Evolutionary conservation across 2,888 invertebrate species (phyloP), one percentile per base, ranked within the genome.

Genomic region (Rhingia rostrata): DNA sequence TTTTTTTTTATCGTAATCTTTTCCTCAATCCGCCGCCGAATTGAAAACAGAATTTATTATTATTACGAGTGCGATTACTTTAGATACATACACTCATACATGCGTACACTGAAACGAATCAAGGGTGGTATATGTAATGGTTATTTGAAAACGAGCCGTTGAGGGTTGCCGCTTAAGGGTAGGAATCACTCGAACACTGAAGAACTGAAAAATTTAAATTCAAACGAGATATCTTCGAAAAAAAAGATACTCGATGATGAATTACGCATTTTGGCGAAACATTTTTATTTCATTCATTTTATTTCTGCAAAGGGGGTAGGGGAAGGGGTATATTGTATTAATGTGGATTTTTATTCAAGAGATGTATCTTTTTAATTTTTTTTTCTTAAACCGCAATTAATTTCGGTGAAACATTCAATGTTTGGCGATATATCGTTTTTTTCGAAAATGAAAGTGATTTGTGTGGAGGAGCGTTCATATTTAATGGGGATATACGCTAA

Each of bases 21-120:
- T 61, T 54, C 41, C 70, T 66, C 30, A 66, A 70, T 66, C 77
- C 64, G 51, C 3, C 53, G 35, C 45, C 39, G 64, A 82, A 82
- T 82, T 82, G 66, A 82, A 77, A 77, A 75, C 82, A 70, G 66
- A 82, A 82, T 82, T 82, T 82, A 77, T 77, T 82, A 75, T 75
- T 64, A 72, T 82, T 77, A 33, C 70, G 30, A 49, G 49, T 49
- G 70, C 58, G 58, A 82, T 82, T 77, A 72, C 72, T 66, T 70
- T 47, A 60, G 72, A 79, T 64, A 73, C 35, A 32, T 56, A 32
- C 10, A 49, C 12, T 37, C 33, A 41, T 43, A 5, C 5, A 41
- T 53, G 6, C 3, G 2, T 32, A 22, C 14, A 22, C 2, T 22
- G 22, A 2, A 2, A 22, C 22, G 22, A 22, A 22, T 22, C 1